Evolutionary conservation across 2,797 vertebrate species (phyloP).

Genomic region (Gastrophryne carolinensis): DNA sequence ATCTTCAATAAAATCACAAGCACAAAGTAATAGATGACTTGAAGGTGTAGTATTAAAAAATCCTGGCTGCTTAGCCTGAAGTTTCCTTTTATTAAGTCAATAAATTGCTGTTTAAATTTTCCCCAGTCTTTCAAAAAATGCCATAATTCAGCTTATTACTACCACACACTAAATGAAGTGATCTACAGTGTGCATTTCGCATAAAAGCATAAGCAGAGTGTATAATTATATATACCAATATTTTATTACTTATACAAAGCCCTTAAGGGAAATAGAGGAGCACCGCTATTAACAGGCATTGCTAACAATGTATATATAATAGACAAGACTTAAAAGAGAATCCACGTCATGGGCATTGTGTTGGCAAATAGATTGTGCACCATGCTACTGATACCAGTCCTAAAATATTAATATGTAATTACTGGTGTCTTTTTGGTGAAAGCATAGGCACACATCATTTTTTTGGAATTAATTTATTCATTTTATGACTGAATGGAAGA

Average conservation of each 20-base stretch:
- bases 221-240: constrained; percentile 47
- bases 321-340: constrained; percentile 16
- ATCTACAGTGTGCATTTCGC: constrained; percentile 25
- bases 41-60: constrained; percentile 28
- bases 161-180: constrained; percentile 34
- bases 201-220: constrained; percentile 39
- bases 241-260: constrained; percentile 42
- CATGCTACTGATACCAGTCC: constrained; percentile 2
- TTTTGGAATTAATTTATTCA: no score
- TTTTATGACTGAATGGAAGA: constrained; percentile 8
- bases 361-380: constrained; percentile 25
- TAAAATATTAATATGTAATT: constrained; percentile 38
- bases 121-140: constrained; percentile 14
- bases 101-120: constrained; percentile 48
- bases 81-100: constrained; percentile 44
- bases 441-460: background rate
- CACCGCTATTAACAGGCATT: constrained; percentile 24
- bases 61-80: constrained; percentile 21
- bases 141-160: constrained; percentile 49
- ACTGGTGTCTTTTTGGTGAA: constrained; percentile 23
- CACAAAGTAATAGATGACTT: constrained; percentile 22
- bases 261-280: constrained; percentile 32
- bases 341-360: constrained; percentile 24
- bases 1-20: constrained; percentile 18
- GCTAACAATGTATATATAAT: constrained; percentile 38